A percentile compares a stretch with the other conserved stretches of the same genome.
These are phyloP conservation scores for Halichoerus grypus DNA, from an alignment of 2,113 vertebrate genomes.

Conservation along the genomic window DNA sequence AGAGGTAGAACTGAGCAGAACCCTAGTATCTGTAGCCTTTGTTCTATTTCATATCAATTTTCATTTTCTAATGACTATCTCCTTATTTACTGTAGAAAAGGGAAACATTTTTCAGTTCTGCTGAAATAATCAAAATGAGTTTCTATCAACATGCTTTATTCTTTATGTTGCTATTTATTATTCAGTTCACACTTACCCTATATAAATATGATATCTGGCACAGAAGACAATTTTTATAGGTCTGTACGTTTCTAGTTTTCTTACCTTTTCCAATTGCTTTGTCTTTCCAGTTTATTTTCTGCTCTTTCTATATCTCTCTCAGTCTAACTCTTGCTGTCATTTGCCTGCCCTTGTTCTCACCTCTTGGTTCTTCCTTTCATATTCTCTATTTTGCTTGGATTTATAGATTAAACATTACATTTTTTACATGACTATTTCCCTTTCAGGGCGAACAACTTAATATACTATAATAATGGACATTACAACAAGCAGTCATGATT, in stretches of 20 bases:
- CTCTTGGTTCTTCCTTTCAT: background rate
- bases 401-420: slow-evolving; percentile 50
- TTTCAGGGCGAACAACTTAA: background rate
- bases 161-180: slow-evolving; percentile 14
- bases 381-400: background rate
- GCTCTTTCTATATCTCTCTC: background rate
- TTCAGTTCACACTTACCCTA: background rate
- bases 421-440: slow-evolving; percentile 24
- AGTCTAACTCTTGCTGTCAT: background rate
- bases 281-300: slow-evolving; percentile 5
- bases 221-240: background rate
- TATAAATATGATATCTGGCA: background rate
- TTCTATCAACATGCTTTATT: background rate
- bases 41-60: background rate
- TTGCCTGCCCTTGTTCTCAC: background rate
- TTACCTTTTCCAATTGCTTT: slow-evolving; percentile 11
- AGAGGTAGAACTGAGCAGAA: background rate
- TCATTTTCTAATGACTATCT: background rate
- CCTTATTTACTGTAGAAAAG: background rate
- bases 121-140: background rate
- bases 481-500: background rate
- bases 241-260: slow-evolving; percentile 45
- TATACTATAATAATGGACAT: background rate
- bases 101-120: background rate
- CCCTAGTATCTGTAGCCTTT: background rate